Percentiles rank a stretch among this genome's conserved stretches.
Evolutionary conservation across 53 echinoderm and acorn worm species (phyloP).

Genomic region (Henricia sp.): DNA sequence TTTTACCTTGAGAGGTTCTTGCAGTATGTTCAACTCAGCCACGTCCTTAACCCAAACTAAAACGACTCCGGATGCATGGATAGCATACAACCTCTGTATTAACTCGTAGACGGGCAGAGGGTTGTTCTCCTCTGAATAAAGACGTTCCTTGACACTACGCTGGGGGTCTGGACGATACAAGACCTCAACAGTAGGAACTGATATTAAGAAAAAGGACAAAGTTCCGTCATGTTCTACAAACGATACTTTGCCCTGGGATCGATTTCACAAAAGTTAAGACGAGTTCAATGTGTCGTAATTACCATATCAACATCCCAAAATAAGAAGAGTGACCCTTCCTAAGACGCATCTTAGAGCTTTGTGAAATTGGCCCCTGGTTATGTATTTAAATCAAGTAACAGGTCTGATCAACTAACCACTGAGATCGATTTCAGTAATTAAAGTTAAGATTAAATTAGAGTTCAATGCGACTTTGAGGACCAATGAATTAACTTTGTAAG

Average conservation of each 20-base stretch:
- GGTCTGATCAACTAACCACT: too few relatives aligned
- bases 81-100: constrained; percentile 61
- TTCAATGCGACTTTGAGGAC: neutral
- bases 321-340: too few relatives aligned
- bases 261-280: too few relatives aligned
- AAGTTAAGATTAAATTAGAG: neutral
- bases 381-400: too few relatives aligned
- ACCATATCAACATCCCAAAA: too few relatives aligned
- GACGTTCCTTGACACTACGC: constrained; percentile 52
- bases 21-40: constrained; percentile 58
- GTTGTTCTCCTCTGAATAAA: constrained; percentile 61
- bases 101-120: constrained; percentile 67
- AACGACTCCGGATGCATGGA: constrained; percentile 63
- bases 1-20: constrained; percentile 62
- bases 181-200: constrained; percentile 60
- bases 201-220: neutral
- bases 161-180: constrained; percentile 53
- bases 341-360: too few relatives aligned
- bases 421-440: too few relatives aligned
- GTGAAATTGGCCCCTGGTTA: too few relatives aligned
- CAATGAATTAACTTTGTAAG: too few relatives aligned
- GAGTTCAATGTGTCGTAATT: too few relatives aligned
- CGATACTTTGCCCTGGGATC: neutral
- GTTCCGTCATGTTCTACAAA: neutral
- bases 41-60: constrained; percentile 60